Evolutionary conservation across 1,140 invertebrate species (phyloP), one percentile per base, ranked within the genome.

Genomic region (Heliconius hewitsoni): DNA sequence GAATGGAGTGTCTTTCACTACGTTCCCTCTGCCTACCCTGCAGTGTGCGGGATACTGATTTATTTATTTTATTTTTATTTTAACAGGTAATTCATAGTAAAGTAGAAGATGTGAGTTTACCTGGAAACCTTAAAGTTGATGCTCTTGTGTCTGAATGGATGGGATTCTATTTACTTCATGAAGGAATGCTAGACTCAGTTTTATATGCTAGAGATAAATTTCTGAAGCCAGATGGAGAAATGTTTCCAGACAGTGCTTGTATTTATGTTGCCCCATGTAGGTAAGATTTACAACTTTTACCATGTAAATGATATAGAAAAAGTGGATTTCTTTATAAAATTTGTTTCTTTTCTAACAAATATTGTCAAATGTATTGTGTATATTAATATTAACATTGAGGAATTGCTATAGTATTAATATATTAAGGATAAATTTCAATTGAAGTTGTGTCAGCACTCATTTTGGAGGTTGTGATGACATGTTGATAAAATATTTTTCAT

Each of bases 141-240:
- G 97, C 98, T 1, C 99, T 99, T 83, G 97, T 99, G 39, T 99
- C 98, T 6, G 99, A 99, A 94, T 99, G 99, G 98, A 99, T 99
- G 99, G 99, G 99, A 4, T 99, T 99, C 94, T 99, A 99, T 93
- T 95, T 99, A 16, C 95, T 99, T 46, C 99, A 99, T 91, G 99
- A 99, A 94, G 98, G 98, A 50, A 99, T 99, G 99, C 93, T 99
- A 55, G 98, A 99, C 90, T 98, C 97, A 19, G 96, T 98, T 1
- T 95, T 99, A 71, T 96, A 96, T 92, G 99, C 99, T 1, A 96
- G 99, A 89, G 98, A 99, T 91, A 97, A 98, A 88, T 99, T 98
- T 95, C 95, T 99, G 19, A 97, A 96, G 80, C 95, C 96, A 3
- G 96, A 95, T 85, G 98, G 98, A 18, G 91, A 96, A 23, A 93